Evolutionary conservation across 2,888 invertebrate genomes (phyloP).

Genomic region (Heliconius sara): DNA sequence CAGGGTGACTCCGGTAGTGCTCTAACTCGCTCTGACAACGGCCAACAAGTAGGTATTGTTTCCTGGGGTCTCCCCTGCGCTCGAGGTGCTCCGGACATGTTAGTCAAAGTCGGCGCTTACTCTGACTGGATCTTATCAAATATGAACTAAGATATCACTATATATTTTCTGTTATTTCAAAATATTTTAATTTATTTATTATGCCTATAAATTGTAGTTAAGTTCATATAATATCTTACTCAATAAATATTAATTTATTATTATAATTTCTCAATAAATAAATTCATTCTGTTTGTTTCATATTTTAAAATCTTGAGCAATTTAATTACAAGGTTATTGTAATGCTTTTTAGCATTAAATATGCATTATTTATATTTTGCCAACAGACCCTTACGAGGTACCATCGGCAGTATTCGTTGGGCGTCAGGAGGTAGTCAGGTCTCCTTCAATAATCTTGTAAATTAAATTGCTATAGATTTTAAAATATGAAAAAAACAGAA

Average conservation of each 20-base stretch:
- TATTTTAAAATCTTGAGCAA: too few relatives aligned
- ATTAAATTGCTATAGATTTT: too few relatives aligned
- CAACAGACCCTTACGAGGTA: slow-evolving; percentile 60
- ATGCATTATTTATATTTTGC: background rate
- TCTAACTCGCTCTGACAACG: background rate
- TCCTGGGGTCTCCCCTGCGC: slow-evolving; percentile 3
- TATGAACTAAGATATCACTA: background rate
- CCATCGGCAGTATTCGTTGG: slow-evolving; percentile 64
- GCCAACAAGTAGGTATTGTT: background rate
- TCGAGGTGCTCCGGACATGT: background rate
- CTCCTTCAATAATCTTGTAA: slow-evolving; percentile 23
- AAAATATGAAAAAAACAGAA: too few relatives aligned
- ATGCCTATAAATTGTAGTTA: too few relatives aligned
- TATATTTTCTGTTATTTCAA: too few relatives aligned
- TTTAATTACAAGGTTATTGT: too few relatives aligned
- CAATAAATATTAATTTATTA: too few relatives aligned
- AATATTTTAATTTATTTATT: too few relatives aligned
- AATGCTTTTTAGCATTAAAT: too few relatives aligned
- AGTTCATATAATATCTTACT: too few relatives aligned
- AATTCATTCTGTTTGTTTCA: too few relatives aligned
- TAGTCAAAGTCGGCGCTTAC: background rate
- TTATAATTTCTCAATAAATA: too few relatives aligned
- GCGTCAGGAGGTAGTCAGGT: slow-evolving; percentile 61
- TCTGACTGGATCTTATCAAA: background rate
- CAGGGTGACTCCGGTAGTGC: slow-evolving; percentile 8